Evolutionary conservation across 2,113 vertebrate species (phyloP), one percentile per base, ranked within the genome.

Genomic region (Alethe diademata): DNA sequence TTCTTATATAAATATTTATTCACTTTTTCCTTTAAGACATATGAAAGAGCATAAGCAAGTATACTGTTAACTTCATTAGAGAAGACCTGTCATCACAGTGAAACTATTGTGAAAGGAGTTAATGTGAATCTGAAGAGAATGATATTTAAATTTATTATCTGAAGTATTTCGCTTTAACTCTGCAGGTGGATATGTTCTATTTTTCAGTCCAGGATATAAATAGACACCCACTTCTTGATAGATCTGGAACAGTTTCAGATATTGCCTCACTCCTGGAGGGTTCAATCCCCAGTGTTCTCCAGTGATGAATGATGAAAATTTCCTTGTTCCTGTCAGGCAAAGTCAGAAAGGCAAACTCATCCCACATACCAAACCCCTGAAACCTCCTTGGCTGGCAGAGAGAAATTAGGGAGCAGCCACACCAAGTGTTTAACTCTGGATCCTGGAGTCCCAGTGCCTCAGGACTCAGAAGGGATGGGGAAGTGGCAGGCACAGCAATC

Each of bases 181-280:
- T 51, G 75, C 91, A 95, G 86, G 88, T 92, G 67, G 71, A 66
- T 94, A 72, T 0, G 5, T 83, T 93, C 80, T 92, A 70, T 88
- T 92, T 94, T 60, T 73, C 75, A 90, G 86, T 78, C 88, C 95
- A 83, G 38, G 56, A 79, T 95, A 94, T 86, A 92, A 95, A 93
- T 5, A 96, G 86, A 94, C 83, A 93, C 67, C 82, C 83, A 93
- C 88, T 90, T 65, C 84, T 93, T 62, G 35, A 84, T 67, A 84
- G 72, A 78, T 91, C 85, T 94, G 62, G 58, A 92, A 35, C 28
- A 93, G 45, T 62, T 94, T 92, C 87, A 95, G 66, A 29, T 48
- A 29, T 19, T 43, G 53, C 70, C 71, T 96, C 47, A 31, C 56
- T 70, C 82, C 62, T 35, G 51, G 33, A 79, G 62, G 75, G 67